These are phyloP conservation scores for Agrilus biguttatus DNA, from an alignment of 2,888 invertebrate genomes.

Conservation along the genomic window DNA sequence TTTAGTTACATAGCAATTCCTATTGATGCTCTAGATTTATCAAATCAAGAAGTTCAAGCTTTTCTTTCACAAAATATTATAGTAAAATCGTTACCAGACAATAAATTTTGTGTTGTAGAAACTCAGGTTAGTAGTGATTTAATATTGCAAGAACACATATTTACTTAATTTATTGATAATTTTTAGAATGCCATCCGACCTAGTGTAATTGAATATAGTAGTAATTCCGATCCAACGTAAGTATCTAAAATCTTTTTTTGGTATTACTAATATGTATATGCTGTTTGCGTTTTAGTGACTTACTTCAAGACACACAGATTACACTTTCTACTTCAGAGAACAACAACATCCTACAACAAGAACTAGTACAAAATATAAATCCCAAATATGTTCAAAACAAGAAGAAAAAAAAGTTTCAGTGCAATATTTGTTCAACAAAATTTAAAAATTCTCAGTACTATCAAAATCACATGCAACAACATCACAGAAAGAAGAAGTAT, in stretches of 20 bases:
- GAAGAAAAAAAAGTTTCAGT: constrained; percentile 7
- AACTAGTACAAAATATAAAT: not conserved
- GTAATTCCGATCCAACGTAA: no score
- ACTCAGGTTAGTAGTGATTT: constrained; percentile 6
- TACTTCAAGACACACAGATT: no score
- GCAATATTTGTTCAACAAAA: constrained; percentile 19
- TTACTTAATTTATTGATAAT: not conserved
- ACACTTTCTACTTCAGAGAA: no score
- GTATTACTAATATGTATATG: no score
- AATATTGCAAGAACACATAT: not conserved
- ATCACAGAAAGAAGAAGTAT: constrained; percentile 22
- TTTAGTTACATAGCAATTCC: constrained; percentile 9
- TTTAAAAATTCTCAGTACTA: constrained; percentile 18
- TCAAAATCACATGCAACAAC: constrained; percentile 22
- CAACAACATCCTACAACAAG: not conserved
- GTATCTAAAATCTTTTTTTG: no score
- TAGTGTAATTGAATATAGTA: no score
- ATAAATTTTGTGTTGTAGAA: constrained; percentile 5
- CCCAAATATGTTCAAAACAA: not conserved
- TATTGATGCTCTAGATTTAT: constrained; percentile 6
- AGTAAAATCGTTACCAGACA: constrained; percentile 11
- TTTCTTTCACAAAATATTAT: constrained; percentile 9
- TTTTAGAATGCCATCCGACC: not conserved
- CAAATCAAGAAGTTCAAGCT: constrained; percentile 3
- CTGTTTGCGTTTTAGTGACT: no score